Conservation (phyloP, 2,797 vertebrate species). For the Chloroceryle amazona region DNA sequence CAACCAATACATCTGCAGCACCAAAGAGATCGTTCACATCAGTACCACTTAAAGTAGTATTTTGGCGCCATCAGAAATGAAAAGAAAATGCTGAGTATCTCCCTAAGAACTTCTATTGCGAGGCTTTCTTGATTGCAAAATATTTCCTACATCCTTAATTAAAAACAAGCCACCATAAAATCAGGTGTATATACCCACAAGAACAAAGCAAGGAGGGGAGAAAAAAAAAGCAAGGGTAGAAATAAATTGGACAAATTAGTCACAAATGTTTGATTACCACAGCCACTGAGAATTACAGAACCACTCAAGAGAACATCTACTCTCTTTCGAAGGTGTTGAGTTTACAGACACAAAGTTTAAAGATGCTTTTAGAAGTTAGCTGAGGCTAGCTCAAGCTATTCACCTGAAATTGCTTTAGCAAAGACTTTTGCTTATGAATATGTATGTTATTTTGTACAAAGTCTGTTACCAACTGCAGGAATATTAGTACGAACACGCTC, state of each 20-base stretch:
- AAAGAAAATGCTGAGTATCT: neutral
- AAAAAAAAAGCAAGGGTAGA: neutral
- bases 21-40: neutral
- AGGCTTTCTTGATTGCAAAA: neutral
- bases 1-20: neutral
- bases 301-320: neutral
- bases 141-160: neutral
- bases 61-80: neutral
- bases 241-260: neutral
- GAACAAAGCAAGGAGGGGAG: neutral
- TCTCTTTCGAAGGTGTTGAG: neutral
- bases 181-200: neutral
- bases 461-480: neutral
- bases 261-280: neutral
- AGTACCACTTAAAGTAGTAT: neutral
- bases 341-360: neutral
- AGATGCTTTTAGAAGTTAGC: neutral
- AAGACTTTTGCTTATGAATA: conserved; percentile 32
- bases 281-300: neutral
- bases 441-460: neutral
- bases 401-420: conserved; percentile 2
- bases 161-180: neutral
- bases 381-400: neutral
- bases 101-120: neutral
- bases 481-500: neutral